Percentiles rank a stretch among this genome's conserved stretches.
phyloP scores from a whole-genome alignment of 1,140 invertebrate species.

The Chironomus tepperi region DNA sequence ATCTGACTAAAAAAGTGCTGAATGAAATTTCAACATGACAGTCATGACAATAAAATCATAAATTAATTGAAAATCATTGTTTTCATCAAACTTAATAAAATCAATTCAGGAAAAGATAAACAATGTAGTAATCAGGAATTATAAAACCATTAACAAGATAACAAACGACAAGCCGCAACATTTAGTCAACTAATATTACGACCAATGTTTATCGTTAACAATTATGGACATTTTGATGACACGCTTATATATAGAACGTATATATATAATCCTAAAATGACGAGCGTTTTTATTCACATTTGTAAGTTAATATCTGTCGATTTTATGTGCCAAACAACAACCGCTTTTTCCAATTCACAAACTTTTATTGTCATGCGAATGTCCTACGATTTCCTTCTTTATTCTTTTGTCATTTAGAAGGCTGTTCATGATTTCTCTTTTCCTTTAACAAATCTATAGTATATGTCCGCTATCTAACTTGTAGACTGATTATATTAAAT shows the following conservation, averaged over 20 bases:
- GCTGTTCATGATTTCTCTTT: not conserved
- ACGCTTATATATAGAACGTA: not conserved
- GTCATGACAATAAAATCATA: not conserved
- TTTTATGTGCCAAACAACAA: conserved; percentile 9
- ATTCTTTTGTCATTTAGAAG: not conserved
- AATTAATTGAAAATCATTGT: conserved; percentile 11
- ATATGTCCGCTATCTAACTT: not conserved
- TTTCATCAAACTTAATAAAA: not conserved
- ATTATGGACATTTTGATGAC: not conserved
- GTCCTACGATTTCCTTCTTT: conserved; percentile 5
- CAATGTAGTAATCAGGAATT: not conserved
- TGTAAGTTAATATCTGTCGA: conserved; percentile 13
- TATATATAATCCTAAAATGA: conserved; percentile 2
- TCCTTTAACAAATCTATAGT: not conserved
- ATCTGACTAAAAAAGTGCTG: no score
- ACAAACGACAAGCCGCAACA: not conserved
- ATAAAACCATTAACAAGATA: conserved; percentile 14
- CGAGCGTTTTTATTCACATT: conserved; percentile 13
- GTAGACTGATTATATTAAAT: not conserved
- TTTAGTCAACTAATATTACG: not conserved
- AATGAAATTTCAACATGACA: not conserved
- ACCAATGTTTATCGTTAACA: not conserved
- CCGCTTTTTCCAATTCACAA: conserved; percentile 7
- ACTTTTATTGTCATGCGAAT: conserved; percentile 13
- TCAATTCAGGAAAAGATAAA: not conserved